phyloP scores from a whole-genome alignment of 2,888 invertebrate genomes.

The Lucinisca nassula region DNA sequence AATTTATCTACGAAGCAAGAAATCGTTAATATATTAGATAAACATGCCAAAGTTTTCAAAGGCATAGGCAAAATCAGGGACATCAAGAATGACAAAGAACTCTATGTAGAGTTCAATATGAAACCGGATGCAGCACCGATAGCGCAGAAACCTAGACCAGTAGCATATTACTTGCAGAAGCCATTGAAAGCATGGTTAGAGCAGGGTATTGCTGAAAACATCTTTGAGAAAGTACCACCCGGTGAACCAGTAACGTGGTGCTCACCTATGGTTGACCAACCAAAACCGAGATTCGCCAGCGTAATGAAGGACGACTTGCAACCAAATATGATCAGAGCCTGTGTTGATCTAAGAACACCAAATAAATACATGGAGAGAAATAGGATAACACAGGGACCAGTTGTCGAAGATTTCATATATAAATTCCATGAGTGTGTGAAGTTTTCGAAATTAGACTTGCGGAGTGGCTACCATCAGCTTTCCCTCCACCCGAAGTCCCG shows the following conservation, averaged over 20 bases:
- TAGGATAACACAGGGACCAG: slow-evolving; percentile 36
- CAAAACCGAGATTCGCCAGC: not conserved
- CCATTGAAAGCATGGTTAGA: slow-evolving; percentile 15
- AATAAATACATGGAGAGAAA: slow-evolving; percentile 26
- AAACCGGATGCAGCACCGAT: not conserved
- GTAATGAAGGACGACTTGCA: not conserved
- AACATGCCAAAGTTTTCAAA: not conserved
- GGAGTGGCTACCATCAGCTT: not conserved
- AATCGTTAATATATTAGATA: not conserved
- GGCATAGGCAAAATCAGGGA: slow-evolving; percentile 8
- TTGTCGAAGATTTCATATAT: slow-evolving; percentile 47
- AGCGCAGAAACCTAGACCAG: slow-evolving; percentile 3
- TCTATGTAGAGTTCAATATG: slow-evolving; percentile 1
- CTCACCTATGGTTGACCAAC: slow-evolving; percentile 7
- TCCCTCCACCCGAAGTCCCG: not conserved
- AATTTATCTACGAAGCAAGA: not conserved
- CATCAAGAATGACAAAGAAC: slow-evolving; percentile 2
- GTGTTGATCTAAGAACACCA: not conserved
- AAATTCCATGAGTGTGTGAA: slow-evolving; percentile 24
- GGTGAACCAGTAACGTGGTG: slow-evolving; percentile 3
- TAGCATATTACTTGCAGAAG: not conserved
- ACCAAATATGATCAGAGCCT: slow-evolving; percentile 10
- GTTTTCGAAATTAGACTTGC: slow-evolving; percentile 24
- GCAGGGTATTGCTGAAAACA: not conserved
- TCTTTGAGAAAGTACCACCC: slow-evolving; percentile 4